Conservation (phyloP, 2,888 invertebrate genomes). For the Agonopterix subpropinquella region DNA sequence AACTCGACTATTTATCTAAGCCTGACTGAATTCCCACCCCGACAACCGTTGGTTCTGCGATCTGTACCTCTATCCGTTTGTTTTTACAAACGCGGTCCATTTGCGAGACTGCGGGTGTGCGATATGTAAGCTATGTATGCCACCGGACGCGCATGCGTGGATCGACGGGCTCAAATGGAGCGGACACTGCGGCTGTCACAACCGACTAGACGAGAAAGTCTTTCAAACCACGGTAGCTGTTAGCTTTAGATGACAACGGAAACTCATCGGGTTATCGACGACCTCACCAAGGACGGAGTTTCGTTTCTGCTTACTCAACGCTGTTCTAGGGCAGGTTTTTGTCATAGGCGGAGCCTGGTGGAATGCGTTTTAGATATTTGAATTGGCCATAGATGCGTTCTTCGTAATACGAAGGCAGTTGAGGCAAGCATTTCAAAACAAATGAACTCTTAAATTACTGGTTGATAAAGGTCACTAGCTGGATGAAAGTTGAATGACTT, state of each 20-base stretch:
- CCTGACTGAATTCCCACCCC: constrained; percentile 9
- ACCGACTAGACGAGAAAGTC: constrained; percentile 40
- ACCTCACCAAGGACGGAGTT: constrained; percentile 68
- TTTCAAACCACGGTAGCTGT: constrained; percentile 4
- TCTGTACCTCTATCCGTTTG: constrained; percentile 39
- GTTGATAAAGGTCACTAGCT: background rate
- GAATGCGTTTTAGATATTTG: constrained; percentile 25
- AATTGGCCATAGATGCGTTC: background rate
- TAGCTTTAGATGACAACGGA: constrained; percentile 9
- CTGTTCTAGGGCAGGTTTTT: constrained; percentile 57
- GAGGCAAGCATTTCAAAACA: background rate
- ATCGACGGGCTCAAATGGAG: constrained; percentile 60
- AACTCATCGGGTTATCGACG: constrained; percentile 34
- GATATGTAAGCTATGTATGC: constrained; percentile 70
- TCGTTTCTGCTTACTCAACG: constrained; percentile 61
- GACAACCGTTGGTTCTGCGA: constrained; percentile 16
- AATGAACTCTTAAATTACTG: background rate
- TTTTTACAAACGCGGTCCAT: constrained; percentile 64
- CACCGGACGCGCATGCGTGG: constrained; percentile 60
- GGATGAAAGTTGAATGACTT: constrained; percentile 3
- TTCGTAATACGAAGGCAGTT: background rate
- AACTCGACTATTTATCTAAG: background rate
- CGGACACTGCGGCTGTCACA: constrained; percentile 48
- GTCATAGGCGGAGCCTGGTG: constrained; percentile 44
- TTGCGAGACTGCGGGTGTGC: constrained; percentile 63